Conservation (phyloP, 2,797 vertebrate species). For the Xenops minutus region DNA sequence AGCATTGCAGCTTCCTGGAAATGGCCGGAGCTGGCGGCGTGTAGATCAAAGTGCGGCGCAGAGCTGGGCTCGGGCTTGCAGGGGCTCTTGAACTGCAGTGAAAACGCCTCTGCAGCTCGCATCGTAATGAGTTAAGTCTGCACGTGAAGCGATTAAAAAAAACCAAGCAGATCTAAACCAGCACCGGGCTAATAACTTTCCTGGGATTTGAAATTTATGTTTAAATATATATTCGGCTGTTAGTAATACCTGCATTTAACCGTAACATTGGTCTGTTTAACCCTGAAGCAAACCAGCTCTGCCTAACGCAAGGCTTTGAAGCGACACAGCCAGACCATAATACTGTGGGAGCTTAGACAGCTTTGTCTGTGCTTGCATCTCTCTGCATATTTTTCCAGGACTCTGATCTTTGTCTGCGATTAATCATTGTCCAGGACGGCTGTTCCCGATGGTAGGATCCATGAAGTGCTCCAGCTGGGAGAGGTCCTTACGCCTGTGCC, state of each 20-base stretch:
- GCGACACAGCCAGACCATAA: slow-evolving; percentile 32
- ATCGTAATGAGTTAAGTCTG: slow-evolving; percentile 25
- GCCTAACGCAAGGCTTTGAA: slow-evolving; percentile 20
- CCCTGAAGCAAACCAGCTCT: slow-evolving; percentile 31
- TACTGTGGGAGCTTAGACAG: slow-evolving; percentile 54
- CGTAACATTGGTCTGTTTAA: neutral
- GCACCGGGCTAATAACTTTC: neutral
- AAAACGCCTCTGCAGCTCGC: slow-evolving; percentile 22
- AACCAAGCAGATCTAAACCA: neutral
- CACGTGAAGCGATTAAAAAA: neutral
- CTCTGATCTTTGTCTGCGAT: slow-evolving; percentile 40
- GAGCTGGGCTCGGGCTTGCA: slow-evolving; percentile 8
- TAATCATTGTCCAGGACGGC: slow-evolving; percentile 46
- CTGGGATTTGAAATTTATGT: neutral
- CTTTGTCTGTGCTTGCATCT: slow-evolving; percentile 50
- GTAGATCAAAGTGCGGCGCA: slow-evolving; percentile 15
- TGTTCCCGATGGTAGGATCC: slow-evolving; percentile 25
- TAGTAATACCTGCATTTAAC: neutral
- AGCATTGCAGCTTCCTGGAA: slow-evolving; percentile 28
- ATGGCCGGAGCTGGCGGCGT: slow-evolving; percentile 39
- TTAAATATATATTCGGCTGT: neutral
- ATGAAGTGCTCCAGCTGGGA: slow-evolving; percentile 35
- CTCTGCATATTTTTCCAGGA: slow-evolving; percentile 48
- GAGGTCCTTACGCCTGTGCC: neutral
- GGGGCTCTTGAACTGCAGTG: neutral